Conservation (phyloP, 2,797 vertebrate species). For the Denticeps clupeoides region DNA sequence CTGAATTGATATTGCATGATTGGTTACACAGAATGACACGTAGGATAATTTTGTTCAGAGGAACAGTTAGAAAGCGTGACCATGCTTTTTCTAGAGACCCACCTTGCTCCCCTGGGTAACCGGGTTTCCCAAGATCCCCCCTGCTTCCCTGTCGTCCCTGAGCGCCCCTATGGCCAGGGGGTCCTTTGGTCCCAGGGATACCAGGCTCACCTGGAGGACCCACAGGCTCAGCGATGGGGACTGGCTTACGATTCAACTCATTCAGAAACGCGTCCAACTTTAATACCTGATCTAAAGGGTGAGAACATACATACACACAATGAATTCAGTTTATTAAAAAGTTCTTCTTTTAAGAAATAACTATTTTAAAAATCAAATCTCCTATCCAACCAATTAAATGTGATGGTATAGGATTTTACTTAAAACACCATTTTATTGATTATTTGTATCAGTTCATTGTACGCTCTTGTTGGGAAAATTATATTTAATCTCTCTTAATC, state of each 20-base stretch:
- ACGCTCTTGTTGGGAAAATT: too few relatives aligned
- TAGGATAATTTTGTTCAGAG: not conserved
- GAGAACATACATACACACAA: too few relatives aligned
- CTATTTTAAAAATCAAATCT: too few relatives aligned
- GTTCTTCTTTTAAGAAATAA: too few relatives aligned
- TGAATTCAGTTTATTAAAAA: too few relatives aligned
- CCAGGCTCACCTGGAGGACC: conserved; percentile 65
- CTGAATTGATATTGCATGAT: too few relatives aligned
- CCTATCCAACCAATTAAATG: too few relatives aligned
- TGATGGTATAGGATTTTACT: too few relatives aligned
- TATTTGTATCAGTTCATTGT: too few relatives aligned
- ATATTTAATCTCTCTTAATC: too few relatives aligned
- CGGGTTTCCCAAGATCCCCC: conserved; percentile 49
- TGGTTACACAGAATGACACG: not conserved
- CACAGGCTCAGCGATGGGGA: conserved; percentile 58
- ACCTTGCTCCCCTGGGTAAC: conserved; percentile 71
- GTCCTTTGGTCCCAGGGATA: conserved; percentile 52
- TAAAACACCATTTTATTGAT: too few relatives aligned
- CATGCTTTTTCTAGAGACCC: conserved; percentile 15
- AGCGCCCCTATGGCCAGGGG: conserved; percentile 50
- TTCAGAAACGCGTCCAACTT: conserved; percentile 62
- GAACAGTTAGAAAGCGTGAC: too few relatives aligned
- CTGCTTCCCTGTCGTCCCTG: conserved; percentile 45
- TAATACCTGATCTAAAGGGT: conserved; percentile 53
- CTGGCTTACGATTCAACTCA: conserved; percentile 58